Evolutionary conservation across 2,797 vertebrate genomes (phyloP), one percentile per base, ranked within the genome.

Genomic region (Chiroxiphia lanceolata): DNA sequence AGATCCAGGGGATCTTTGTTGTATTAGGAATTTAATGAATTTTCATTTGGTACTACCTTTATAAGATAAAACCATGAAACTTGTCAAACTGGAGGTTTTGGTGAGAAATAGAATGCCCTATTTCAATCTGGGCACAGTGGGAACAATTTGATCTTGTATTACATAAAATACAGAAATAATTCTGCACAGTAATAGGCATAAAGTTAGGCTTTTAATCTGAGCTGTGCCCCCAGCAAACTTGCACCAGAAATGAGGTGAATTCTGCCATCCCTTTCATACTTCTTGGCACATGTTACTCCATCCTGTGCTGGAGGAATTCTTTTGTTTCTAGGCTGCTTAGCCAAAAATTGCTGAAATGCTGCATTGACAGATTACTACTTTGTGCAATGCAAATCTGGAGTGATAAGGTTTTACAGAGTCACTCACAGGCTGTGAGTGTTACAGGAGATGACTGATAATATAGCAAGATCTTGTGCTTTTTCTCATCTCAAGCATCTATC

Each of bases 281-380:
- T 47, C 7, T 14, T 20, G 23, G 9, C 4, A 15, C 2, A 3
- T 2, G 0, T 12, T 81, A 7, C 40, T 72, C 23, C 3, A 7
- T 78, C 26, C 18, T 51, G 40, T 44, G 27, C 20, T 27, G 0
- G 18, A 10, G 42, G 23, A 82, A 48, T 81, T 69, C 45, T 23
- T 21, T 9, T 65, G 36, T 2, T 64, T 80, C 38, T 78, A n/a
- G 40, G 8, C 15, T 48, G 27, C 29, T 63, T 68, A 31, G 27
- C 45, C n/a, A 60, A 44, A 76, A 87, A 20, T 14, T 44, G 31
- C 12, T 91, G 64, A 79, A 51, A 15, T 44, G 18, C 59, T 76
- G 21, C 16, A 2, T 5, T 68, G 40, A 9, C 22, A 34, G n/a
- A 4, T 18, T 14, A 18, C 25, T 51, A 0, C 14, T 34, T 36